phyloP scores from a whole-genome alignment of 2,113 vertebrate genomes.

The Semnornis frantzii region DNA sequence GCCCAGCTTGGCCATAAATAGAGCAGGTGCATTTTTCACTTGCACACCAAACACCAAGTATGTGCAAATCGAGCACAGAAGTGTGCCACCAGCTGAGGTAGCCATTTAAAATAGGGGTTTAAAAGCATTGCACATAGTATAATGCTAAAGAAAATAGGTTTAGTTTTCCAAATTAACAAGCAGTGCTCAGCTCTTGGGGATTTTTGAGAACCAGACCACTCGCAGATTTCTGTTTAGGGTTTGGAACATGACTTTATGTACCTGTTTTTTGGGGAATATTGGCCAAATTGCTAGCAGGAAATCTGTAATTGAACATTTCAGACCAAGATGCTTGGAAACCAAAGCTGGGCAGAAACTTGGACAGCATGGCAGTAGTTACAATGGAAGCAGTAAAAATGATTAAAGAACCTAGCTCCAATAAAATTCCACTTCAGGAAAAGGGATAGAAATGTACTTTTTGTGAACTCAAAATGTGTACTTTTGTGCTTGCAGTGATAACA shows the following conservation, averaged over 20 bases:
- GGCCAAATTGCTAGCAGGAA: neutral
- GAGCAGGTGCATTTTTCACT: neutral
- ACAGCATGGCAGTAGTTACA: neutral
- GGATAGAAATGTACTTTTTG: neutral
- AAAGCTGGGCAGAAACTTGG: neutral
- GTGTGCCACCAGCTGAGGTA: neutral
- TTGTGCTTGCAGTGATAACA: neutral
- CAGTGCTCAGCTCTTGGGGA: neutral
- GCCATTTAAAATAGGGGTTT: neutral
- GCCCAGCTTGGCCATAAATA: neutral
- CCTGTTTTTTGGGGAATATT: neutral
- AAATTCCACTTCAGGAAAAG: neutral
- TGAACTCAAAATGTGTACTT: neutral
- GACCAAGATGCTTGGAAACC: neutral
- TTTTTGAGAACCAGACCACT: neutral
- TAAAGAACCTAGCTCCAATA: neutral
- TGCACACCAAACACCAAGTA: neutral
- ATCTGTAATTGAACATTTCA: conserved; percentile 11
- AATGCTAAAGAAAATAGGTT: neutral
- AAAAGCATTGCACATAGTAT: neutral
- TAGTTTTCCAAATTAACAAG: neutral
- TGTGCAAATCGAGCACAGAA: neutral
- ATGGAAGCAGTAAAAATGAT: neutral
- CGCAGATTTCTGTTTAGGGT: neutral
- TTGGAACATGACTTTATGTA: neutral